Evolutionary conservation across 2,888 invertebrate genomes (phyloP).

Genomic region (Agrilus cyanescens): DNA sequence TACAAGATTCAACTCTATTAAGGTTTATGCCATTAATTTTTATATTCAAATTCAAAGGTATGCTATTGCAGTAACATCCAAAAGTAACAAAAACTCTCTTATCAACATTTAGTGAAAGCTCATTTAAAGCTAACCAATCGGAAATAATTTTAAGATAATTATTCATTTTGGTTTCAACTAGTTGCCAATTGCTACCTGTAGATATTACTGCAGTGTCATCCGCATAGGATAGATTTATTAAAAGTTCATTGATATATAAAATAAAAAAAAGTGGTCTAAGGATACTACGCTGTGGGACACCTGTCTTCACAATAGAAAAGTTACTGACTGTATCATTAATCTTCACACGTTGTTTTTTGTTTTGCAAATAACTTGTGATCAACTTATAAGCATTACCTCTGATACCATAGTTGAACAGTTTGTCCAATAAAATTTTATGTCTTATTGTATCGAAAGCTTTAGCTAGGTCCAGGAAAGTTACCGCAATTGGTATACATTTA

Average conservation of each 20-base stretch:
- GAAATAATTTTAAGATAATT: neutral
- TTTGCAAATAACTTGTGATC: neutral
- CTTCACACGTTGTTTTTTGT: neutral
- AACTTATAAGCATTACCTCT: neutral
- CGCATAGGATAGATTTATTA: neutral
- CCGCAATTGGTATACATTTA: no score
- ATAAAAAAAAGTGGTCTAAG: constrained; percentile 1
- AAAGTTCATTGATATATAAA: constrained; percentile 1
- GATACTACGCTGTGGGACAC: constrained; percentile 3
- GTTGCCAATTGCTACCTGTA: neutral
- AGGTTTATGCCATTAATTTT: no score
- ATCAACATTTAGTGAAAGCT: neutral
- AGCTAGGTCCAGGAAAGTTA: no score
- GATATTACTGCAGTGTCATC: constrained; percentile 3
- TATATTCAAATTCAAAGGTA: no score
- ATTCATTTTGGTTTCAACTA: neutral
- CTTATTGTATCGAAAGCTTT: no score
- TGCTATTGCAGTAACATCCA: no score
- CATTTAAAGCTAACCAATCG: neutral
- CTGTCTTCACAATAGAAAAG: neutral
- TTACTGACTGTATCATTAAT: neutral
- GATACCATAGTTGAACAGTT: constrained; percentile 5
- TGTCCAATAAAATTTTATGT: neutral
- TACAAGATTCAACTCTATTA: neutral
- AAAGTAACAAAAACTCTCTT: neutral